Evolutionary conservation across 2,797 vertebrate genomes (phyloP), one percentile per base, ranked within the genome.

Genomic region (Phylloscopus collybita): DNA sequence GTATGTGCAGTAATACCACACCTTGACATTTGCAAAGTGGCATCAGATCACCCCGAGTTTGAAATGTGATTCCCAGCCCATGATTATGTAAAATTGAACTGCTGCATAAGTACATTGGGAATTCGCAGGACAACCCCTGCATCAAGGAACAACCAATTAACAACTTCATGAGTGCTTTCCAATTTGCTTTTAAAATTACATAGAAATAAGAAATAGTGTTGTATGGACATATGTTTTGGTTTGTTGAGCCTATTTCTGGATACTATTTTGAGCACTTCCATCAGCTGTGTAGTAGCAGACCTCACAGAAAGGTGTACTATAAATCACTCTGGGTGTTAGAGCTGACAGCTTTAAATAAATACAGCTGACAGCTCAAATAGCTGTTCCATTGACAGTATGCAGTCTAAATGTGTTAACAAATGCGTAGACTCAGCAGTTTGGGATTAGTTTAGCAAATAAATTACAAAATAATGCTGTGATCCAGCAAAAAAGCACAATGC

Each of bases 1-100:
- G 97, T 98, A 94, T 95, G 95, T 96, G 93, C 94, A 95, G 98
- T 98, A 98, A 98, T 95, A 96, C 90, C 97, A 98, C 91, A 94
- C 97, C 96, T 97, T 92, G 87, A 86, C 94, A 89, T 97, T 90
- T 96, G 90, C 96, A 94, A 95, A 87, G 92, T 94, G 96, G 94
- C 82, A 97, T 74, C 91, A 94, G 97, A 98, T 98, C 94, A 89
- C 96, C 81, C 96, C 5, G 81, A 96, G 96, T 97, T 96, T 98
- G 98, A 98, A 98, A 98, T 94, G 92, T 92, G 97, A 98, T 93
- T 96, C 98, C 85, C 26, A 74, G 90, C 86, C 88, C 88, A 96
- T 93, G 95, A 83, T 97, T 96, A 97, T 90, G 92, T 93, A 96
- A 97, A 96, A 95, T 94, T 95, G 97, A 97, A 95, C 93, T 95